Evolutionary conservation across 92 coral and sea anemone species (phyloP).

Genomic region (Porites divaricata): DNA sequence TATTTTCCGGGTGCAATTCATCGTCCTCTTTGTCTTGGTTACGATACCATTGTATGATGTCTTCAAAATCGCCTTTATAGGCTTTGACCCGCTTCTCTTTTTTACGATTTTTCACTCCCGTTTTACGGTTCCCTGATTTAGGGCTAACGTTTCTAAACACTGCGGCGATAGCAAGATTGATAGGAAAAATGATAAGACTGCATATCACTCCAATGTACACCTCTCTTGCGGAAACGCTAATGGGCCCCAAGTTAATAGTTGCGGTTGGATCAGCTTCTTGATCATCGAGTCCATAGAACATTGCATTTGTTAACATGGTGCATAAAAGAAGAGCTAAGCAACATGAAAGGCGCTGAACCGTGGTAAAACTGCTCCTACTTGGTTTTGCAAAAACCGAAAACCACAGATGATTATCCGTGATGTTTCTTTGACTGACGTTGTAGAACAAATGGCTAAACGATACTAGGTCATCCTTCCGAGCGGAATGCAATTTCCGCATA

Average conservation of each 20-base stretch:
- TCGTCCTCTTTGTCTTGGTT: slow-evolving; percentile 25
- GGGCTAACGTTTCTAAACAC: slow-evolving; percentile 76
- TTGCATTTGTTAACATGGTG: slow-evolving; percentile 80
- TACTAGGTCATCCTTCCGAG: slow-evolving; percentile 68
- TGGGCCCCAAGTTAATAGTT: slow-evolving; percentile 53
- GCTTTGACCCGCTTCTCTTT: slow-evolving; percentile 13
- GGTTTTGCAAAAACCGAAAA: slow-evolving; percentile 87
- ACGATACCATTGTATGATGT: slow-evolving; percentile 63
- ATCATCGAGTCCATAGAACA: slow-evolving; percentile 55
- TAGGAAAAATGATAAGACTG: slow-evolving; percentile 79
- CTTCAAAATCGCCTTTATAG: slow-evolving; percentile 40
- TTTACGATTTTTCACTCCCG: slow-evolving; percentile 9
- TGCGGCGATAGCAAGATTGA: slow-evolving; percentile 59
- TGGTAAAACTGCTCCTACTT: slow-evolving; percentile 78
- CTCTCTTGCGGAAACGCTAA: slow-evolving; percentile 51
- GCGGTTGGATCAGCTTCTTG: slow-evolving; percentile 45
- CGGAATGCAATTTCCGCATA: slow-evolving; percentile 70
- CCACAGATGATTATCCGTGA: slow-evolving; percentile 90
- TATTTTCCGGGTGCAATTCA: slow-evolving; percentile 1
- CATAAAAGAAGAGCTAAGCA: slow-evolving; percentile 77
- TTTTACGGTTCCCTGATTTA: slow-evolving; percentile 3
- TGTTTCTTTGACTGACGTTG: slow-evolving; percentile 56
- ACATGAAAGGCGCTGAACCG: slow-evolving; percentile 91
- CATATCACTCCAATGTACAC: slow-evolving; percentile 73
- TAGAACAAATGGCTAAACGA: slow-evolving; percentile 74